Conservation (phyloP, 1,140 invertebrate genomes). For the Drosophila dunni region DNA sequence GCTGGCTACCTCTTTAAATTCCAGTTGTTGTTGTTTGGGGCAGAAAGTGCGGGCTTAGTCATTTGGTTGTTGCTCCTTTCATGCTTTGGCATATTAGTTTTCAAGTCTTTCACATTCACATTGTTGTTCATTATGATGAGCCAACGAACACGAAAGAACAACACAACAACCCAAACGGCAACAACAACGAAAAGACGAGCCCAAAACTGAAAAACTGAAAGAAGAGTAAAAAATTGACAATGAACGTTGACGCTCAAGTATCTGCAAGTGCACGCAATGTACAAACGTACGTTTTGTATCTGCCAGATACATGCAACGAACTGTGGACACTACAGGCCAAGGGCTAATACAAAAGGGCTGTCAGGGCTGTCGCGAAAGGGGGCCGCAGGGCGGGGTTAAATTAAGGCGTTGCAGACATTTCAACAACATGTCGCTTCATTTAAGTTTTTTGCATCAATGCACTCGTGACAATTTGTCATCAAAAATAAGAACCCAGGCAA, state of each 20-base stretch:
- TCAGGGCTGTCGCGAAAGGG: not conserved
- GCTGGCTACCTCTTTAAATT: conserved; percentile 5
- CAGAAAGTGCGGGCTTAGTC: conserved; percentile 68
- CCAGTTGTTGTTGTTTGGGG: conserved; percentile 9
- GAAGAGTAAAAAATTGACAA: conserved; percentile 46
- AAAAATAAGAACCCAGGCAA: conserved; percentile 34
- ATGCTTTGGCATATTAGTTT: conserved; percentile 72
- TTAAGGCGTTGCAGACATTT: conserved; percentile 69
- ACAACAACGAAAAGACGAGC: conserved; percentile 29
- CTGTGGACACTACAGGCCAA: conserved; percentile 25
- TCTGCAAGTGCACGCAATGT: conserved; percentile 57
- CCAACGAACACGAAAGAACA: conserved; percentile 47
- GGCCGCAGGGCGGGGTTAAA: conserved; percentile 23
- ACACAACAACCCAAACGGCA: conserved; percentile 36
- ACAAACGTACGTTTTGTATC: conserved; percentile 40
- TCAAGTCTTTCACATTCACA: conserved; percentile 53
- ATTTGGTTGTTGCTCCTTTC: conserved; percentile 49
- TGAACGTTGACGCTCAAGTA: conserved; percentile 53
- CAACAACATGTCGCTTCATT: conserved; percentile 82
- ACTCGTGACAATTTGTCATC: conserved; percentile 82
- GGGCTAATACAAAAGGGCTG: conserved; percentile 17
- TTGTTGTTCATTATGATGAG: conserved; percentile 63
- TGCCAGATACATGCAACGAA: conserved; percentile 40
- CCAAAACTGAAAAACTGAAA: not conserved
- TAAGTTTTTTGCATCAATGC: conserved; percentile 83